Evolutionary conservation across 92 coral and sea anemone genomes (phyloP).

Genomic region (Porites cylindrica): DNA sequence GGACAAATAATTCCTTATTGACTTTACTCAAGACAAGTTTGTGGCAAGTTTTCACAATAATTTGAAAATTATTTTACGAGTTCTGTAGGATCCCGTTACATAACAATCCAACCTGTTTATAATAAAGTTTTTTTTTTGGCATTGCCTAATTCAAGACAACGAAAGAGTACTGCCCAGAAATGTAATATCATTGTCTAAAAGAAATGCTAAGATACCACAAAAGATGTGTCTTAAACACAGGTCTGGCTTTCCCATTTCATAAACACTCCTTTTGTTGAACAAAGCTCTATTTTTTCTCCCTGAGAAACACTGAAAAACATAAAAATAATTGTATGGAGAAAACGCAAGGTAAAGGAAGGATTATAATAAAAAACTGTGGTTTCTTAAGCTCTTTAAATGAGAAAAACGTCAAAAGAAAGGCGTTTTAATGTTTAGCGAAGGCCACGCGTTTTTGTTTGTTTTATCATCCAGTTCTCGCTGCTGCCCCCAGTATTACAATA

Average conservation of each 20-base stretch:
- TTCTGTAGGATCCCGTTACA: conserved; percentile 16
- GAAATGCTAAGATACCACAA: conserved; percentile 12
- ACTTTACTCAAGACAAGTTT: too few species aligned
- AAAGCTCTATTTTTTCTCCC: background rate
- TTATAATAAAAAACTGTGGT: background rate
- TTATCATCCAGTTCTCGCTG: conserved; percentile 36
- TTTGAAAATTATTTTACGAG: background rate
- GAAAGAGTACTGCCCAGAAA: conserved; percentile 15
- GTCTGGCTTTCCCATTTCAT: conserved; percentile 14
- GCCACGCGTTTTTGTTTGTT: conserved; percentile 92
- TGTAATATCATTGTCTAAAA: conserved; percentile 31
- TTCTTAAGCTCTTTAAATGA: conserved; percentile 17
- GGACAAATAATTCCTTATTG: background rate
- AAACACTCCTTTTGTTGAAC: conserved; percentile 12
- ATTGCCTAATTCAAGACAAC: conserved; percentile 29
- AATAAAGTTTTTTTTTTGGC: conserved; percentile 24
- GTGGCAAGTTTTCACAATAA: background rate
- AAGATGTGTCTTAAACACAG: conserved; percentile 25
- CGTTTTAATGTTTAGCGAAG: conserved; percentile 21
- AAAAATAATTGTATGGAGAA: background rate
- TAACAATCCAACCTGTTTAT: conserved; percentile 38
- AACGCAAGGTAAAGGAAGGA: background rate
- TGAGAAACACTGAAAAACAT: background rate
- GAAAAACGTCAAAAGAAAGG: conserved; percentile 30
- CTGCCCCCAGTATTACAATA: conserved; percentile 58